Evolutionary conservation across 2,888 invertebrate genomes (phyloP), one percentile per base, ranked within the genome.

Genomic region (Scaptomyza reducta): DNA sequence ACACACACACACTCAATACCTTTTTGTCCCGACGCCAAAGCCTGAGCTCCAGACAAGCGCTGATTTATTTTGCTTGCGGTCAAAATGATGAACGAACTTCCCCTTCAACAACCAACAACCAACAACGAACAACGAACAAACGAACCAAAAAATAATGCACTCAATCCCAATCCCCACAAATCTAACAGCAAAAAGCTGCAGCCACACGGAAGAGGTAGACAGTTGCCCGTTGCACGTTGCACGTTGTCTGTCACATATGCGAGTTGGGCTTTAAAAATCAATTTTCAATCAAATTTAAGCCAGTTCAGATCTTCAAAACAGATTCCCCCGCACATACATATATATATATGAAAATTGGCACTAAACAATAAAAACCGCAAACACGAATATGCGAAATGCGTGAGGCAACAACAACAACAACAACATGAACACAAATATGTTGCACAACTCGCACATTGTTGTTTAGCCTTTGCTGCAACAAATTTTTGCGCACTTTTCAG

Each of bases 11-110:
- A 31, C 42, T 22, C 46, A 33, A 57, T 55, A 44, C 41, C 65
- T 57, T 49, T 46, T 29, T 38, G 38, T 35, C 7, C 45, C 41
- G 54, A 46, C 10, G 14, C 44, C 44, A 33, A 56, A 62, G 73
- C 51, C 46, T 38, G 54, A 62, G 77, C 50, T 60, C 6, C 76
- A 74, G 88, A 83, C 88, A 83, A 87, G 88, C 88, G 82, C 71
- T 84, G 83, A 84, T 84, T 84, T 84, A 84, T 84, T 77, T 84
- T 53, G 83, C 88, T 77, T 77, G 86, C 86, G 83, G 88, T 79
- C 77, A 64, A 74, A 83, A 87, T 83, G 83, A 87, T 77, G 82
- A 76, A 87, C 82, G 86, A 85, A 79, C 87, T 80, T 76, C 68
- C 62, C 63, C 45, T 47, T 47, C 58, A 55, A 22, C 22, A 38